phyloP scores from a whole-genome alignment of 2,797 vertebrate genomes.

The Enteromius viviparus region DNA sequence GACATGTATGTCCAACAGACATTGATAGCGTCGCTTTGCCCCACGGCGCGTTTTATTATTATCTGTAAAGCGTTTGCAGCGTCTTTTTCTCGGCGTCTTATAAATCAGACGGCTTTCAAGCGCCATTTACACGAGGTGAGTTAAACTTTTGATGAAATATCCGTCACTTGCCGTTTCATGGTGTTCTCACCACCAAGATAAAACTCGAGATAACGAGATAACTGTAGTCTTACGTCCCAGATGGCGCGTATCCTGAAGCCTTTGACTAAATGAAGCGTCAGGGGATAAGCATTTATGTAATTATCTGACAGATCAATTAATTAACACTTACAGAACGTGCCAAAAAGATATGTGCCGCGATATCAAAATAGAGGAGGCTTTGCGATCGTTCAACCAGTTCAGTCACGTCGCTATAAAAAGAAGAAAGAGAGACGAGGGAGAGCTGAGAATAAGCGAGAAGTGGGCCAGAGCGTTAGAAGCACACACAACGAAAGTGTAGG shows the following conservation, averaged over 20 bases:
- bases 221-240: conserved; percentile 67
- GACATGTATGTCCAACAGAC: background rate
- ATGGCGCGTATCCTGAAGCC: conserved; percentile 70
- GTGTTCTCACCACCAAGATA: background rate
- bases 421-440: background rate
- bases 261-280: conserved; percentile 65
- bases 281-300: conserved; percentile 67
- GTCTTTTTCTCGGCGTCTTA: background rate
- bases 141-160: background rate
- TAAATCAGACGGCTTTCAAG: background rate
- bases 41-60: conserved; percentile 8
- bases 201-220: conserved; percentile 42
- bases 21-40: conserved; percentile 15
- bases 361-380: conserved; percentile 17
- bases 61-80: background rate
- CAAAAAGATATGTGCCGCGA: conserved; percentile 30
- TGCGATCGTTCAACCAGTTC: conserved; percentile 2
- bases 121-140: background rate
- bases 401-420: conserved; percentile 23
- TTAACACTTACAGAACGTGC: conserved; percentile 42
- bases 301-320: conserved; percentile 60
- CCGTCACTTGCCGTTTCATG: conserved; percentile 5
- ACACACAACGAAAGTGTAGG: background rate
- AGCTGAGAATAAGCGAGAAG: background rate
- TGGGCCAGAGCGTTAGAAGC: conserved; percentile 18